Evolutionary conservation across 2,888 invertebrate species (phyloP).

Genomic region (Eurois occulta): DNA sequence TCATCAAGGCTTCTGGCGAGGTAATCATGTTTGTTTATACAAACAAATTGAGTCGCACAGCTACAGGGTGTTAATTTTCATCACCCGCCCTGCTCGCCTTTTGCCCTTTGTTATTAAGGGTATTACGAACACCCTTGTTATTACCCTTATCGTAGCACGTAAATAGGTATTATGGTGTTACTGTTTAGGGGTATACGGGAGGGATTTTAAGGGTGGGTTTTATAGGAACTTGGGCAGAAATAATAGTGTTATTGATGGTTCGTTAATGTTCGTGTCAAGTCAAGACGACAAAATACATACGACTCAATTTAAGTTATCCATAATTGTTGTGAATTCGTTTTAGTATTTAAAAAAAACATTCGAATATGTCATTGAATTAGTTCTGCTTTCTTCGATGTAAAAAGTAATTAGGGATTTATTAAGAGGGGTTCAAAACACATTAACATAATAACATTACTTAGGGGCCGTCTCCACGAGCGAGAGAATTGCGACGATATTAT

Average conservation of each 20-base stretch:
- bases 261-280: not conserved
- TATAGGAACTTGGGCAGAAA: not conserved
- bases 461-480: too few species aligned
- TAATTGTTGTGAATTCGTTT: not conserved
- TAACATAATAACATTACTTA: too few species aligned
- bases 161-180: slow-evolving; percentile 17
- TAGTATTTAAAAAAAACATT: not conserved
- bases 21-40: slow-evolving; percentile 46
- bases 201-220: not conserved
- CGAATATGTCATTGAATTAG: not conserved
- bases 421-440: too few species aligned
- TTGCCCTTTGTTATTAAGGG: slow-evolving; percentile 30
- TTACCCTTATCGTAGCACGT: slow-evolving; percentile 16
- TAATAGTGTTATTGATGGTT: not conserved
- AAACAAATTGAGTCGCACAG: slow-evolving; percentile 40
- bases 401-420: not conserved
- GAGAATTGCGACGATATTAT: too few species aligned
- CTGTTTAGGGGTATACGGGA: not conserved
- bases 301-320: not conserved
- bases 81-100: slow-evolving; percentile 13
- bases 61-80: slow-evolving; percentile 33
- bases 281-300: not conserved
- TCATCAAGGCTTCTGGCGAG: slow-evolving; percentile 9
- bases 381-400: not conserved
- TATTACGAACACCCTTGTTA: slow-evolving; percentile 24